Evolutionary conservation across 2,888 invertebrate genomes (phyloP), one percentile per base, ranked within the genome.

Genomic region (Orgyia antiqua): DNA sequence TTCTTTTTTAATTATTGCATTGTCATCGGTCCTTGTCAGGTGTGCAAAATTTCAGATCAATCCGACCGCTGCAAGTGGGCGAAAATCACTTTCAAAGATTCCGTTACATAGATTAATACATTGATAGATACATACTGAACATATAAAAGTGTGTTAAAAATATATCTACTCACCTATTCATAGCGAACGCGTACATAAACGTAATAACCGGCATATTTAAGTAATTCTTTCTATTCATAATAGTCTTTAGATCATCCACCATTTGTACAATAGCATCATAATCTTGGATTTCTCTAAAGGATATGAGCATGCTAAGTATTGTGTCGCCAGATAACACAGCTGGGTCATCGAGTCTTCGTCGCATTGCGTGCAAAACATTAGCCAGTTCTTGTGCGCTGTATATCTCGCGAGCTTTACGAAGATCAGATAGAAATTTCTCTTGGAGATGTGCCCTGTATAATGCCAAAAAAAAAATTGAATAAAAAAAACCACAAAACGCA

Each of bases 221-320:
- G 68, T 94, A 95, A 69, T 94, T 94, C 64, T 93, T 93, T 42
- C 95, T 92, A 55, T 94, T 95, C 49, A 97, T 96, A 42, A 98
- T 91, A 2, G 94, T 93, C 66, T 93, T 92, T 42, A 99, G 79
- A 68, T 98, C 98, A 64, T 97, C 97, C 0, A 99, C 96, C 24
- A 99, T 88, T 55, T 95, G 94, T 10, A 99, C 98, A 93, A 99
- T 99, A 0, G 97, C 94, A 75, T 98, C 97, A 64, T 98, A 98
- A 68, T 97, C 97, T 89, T 96, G 96, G 47, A 95, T 94, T 70
- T 96, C 96, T 10, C 96, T 87, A 64, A 95, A 94, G 1, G 96
- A 96, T 64, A 97, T 94, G 34, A 98, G 88, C 89, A 98, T 94
- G 73, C 96, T 97, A 39, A 97, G 90, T 18, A 99, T 94, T 0